Percentiles rank a stretch among this genome's conserved stretches.
These are phyloP conservation scores for Silurus meridionalis DNA, from an alignment of 2,113 vertebrate genomes.

Conservation along the genomic window DNA sequence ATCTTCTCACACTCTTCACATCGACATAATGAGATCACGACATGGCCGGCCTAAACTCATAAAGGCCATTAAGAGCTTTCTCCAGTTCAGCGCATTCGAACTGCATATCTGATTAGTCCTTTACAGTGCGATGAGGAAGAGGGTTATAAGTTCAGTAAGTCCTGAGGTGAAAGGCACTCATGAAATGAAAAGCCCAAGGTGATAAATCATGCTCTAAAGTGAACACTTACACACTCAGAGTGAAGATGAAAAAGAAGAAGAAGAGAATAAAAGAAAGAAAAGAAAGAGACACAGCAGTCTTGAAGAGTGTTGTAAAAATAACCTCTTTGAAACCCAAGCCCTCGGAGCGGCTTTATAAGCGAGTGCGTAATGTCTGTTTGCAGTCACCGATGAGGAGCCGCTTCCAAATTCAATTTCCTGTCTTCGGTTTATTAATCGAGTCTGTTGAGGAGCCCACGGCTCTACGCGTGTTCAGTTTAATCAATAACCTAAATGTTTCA, in stretches of 20 bases:
- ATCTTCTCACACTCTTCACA: conserved; percentile 8
- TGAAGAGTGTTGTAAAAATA: conserved; percentile 39
- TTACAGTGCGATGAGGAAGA: neutral
- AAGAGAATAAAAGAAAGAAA: neutral
- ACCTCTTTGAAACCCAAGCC: conserved; percentile 31
- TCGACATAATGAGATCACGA: conserved; percentile 27
- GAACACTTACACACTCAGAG: conserved; percentile 9
- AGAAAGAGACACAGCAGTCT: conserved; percentile 4
- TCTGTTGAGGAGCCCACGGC: conserved; percentile 43
- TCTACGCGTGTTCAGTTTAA: conserved; percentile 42
- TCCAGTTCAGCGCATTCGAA: neutral
- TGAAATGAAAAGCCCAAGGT: conserved; percentile 45
- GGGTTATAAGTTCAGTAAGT: neutral
- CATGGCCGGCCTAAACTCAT: neutral
- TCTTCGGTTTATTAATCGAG: conserved; percentile 51
- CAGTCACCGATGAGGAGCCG: conserved; percentile 39
- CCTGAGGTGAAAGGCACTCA: conserved; percentile 37
- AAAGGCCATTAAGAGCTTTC: conserved; percentile 20
- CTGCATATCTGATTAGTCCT: conserved; percentile 27
- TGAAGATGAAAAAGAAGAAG: neutral
- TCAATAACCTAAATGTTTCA: conserved; percentile 53
- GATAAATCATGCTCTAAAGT: conserved; percentile 34
- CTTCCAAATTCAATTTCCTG: conserved; percentile 51
- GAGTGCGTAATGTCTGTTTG: conserved; percentile 45
- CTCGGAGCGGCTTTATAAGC: conserved; percentile 36